Conservation (phyloP, 2,113 vertebrate species). For the Nibea albiflora region DNA sequence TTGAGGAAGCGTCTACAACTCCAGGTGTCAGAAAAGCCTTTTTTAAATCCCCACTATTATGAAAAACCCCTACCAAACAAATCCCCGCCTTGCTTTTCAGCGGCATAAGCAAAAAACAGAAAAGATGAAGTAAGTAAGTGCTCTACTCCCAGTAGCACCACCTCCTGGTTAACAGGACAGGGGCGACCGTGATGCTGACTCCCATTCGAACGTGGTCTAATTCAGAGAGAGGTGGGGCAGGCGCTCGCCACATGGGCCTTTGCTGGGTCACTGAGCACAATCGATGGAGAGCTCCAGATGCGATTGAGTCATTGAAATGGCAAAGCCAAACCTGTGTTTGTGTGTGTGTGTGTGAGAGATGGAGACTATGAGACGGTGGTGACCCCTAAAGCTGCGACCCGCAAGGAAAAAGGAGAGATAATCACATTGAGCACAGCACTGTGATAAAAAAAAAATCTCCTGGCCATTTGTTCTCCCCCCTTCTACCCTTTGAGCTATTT, state of each 20-base stretch:
- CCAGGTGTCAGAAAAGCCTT: constrained; percentile 65
- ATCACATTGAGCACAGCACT: constrained; percentile 75
- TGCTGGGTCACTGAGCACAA: constrained; percentile 81
- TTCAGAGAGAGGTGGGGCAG: constrained; percentile 58
- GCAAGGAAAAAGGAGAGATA: constrained; percentile 71
- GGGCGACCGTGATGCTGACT: constrained; percentile 24
- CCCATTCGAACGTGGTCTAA: constrained; percentile 29
- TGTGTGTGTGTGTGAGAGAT: constrained; percentile 54
- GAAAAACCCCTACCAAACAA: constrained; percentile 54
- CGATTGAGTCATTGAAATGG: constrained; percentile 84
- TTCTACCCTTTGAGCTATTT: constrained; percentile 57
- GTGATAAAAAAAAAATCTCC: constrained; percentile 56
- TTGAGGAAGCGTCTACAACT: constrained; percentile 69
- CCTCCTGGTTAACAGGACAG: constrained; percentile 70
- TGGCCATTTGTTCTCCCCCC: constrained; percentile 64
- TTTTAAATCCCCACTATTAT: constrained; percentile 67
- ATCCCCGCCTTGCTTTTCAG: constrained; percentile 50
- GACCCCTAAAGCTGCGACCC: constrained; percentile 78
- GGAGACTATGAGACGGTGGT: constrained; percentile 34
- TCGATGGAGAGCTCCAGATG: constrained; percentile 81
- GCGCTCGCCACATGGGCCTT: constrained; percentile 66
- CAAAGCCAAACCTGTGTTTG: constrained; percentile 70
- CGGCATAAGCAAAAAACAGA: constrained; percentile 19
- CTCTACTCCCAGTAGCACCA: constrained; percentile 72
- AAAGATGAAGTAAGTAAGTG: constrained; percentile 23